A percentile compares a stretch with the other conserved stretches of the same genome.
These are phyloP conservation scores for Egretta garzetta DNA, from an alignment of 2,113 vertebrate species.

Conservation along the genomic window DNA sequence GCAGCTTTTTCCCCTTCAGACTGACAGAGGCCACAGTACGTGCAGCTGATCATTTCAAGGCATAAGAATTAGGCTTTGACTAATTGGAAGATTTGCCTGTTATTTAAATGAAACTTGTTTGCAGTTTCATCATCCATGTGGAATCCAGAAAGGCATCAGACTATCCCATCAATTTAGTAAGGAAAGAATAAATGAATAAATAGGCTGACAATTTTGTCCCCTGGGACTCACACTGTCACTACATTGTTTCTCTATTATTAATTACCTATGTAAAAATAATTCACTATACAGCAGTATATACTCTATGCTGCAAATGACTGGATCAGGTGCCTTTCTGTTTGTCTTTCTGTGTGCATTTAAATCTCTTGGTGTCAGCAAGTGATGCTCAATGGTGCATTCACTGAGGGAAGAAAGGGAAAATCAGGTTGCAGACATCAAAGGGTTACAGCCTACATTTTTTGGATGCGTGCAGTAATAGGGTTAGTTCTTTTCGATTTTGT, in stretches of 20 bases:
- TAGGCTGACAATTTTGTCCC: conserved; percentile 63
- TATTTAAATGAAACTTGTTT: conserved; percentile 79
- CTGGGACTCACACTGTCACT: conserved; percentile 59
- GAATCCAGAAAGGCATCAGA: conserved; percentile 64
- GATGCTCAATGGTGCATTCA: background rate
- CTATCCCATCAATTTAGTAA: conserved; percentile 75
- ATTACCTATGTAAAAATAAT: conserved; percentile 72
- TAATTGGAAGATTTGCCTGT: conserved; percentile 77
- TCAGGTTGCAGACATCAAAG: background rate
- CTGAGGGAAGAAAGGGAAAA: background rate
- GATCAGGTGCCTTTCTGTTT: background rate
- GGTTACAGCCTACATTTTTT: background rate
- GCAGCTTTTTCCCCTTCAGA: conserved; percentile 27
- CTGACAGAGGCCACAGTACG: conserved; percentile 46
- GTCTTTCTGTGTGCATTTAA: background rate
- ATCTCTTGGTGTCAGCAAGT: conserved; percentile 34
- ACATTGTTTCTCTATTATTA: conserved; percentile 72
- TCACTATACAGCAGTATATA: conserved; percentile 9
- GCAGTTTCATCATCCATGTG: conserved; percentile 70
- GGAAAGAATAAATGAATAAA: conserved; percentile 74
- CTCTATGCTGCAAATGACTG: background rate
- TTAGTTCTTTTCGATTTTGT: background rate
- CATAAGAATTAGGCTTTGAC: conserved; percentile 71
- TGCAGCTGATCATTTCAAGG: conserved; percentile 73
- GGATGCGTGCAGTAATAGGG: background rate